phyloP scores from a whole-genome alignment of 1,140 invertebrate genomes.

The Brachionus manjavacas region DNA sequence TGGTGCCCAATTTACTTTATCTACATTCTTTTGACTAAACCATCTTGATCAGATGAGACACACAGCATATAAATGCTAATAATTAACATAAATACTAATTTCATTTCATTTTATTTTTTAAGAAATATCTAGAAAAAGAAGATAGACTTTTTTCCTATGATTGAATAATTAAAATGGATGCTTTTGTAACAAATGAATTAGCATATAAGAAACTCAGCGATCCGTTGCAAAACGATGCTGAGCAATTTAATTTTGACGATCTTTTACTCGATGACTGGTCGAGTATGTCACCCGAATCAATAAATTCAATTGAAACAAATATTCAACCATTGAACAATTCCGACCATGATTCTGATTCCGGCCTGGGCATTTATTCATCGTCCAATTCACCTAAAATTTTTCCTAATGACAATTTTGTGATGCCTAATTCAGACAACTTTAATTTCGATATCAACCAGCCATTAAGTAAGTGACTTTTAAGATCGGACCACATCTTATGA shows the following conservation, averaged over 20 bases:
- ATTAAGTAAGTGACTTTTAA: not conserved
- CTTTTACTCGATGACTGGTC: conserved; percentile 8
- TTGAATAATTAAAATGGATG: not conserved
- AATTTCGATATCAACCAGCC: not conserved
- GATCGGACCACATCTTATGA: no score
- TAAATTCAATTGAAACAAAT: conserved; percentile 9
- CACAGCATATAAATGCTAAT: not conserved
- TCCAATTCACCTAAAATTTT: conserved; percentile 17
- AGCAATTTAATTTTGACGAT: conserved; percentile 6
- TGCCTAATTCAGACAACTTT: not conserved
- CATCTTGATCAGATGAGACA: not conserved
- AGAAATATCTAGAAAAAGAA: not conserved
- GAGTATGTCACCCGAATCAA: not conserved
- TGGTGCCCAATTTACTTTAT: not conserved
- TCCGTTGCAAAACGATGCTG: not conserved
- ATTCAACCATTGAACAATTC: not conserved
- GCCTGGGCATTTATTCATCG: not conserved
- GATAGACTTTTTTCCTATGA: not conserved
- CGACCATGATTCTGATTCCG: conserved; percentile 22
- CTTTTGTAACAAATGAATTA: not conserved
- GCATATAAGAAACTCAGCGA: not conserved
- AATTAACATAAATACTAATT: not conserved
- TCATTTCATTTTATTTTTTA: not conserved
- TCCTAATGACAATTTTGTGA: not conserved
- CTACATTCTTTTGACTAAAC: not conserved